Percentiles rank a stretch among this genome's conserved stretches.
Conservation (phyloP, 2,888 invertebrate species). For the Malthinus flaveolus region DNA sequence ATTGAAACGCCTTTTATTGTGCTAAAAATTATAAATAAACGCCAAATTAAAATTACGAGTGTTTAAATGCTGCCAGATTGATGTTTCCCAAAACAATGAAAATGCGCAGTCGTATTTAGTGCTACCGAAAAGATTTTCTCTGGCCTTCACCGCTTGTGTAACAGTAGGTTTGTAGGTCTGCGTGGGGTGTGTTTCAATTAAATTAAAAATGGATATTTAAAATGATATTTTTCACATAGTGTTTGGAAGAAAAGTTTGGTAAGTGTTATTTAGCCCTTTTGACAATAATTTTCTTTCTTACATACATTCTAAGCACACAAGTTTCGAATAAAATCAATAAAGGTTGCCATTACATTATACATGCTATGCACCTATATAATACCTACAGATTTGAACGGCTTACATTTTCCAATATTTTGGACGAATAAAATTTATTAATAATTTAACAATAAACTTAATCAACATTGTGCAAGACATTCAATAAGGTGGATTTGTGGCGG, state of each 20-base stretch:
- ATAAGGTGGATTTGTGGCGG: too few relatives aligned
- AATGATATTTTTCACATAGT: conserved; percentile 6
- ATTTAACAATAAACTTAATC: too few relatives aligned
- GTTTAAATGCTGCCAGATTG: background rate
- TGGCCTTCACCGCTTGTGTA: conserved; percentile 26
- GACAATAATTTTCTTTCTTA: background rate
- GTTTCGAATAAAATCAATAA: conserved; percentile 10
- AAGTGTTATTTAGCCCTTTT: background rate
- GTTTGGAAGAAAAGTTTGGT: background rate
- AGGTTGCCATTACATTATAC: conserved; percentile 9
- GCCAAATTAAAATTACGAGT: too few relatives aligned
- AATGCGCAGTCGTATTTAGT: conserved; percentile 30
- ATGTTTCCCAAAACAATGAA: conserved; percentile 7
- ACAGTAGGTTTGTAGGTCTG: conserved; percentile 34
- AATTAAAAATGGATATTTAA: conserved; percentile 13
- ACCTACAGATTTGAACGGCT: too few relatives aligned
- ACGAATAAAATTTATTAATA: too few relatives aligned
- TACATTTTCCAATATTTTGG: too few relatives aligned
- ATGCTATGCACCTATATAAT: background rate
- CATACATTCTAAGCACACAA: background rate
- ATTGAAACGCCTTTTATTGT: too few relatives aligned
- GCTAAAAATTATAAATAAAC: too few relatives aligned
- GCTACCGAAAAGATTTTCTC: conserved; percentile 19
- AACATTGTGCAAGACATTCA: too few relatives aligned
- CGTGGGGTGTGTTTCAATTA: conserved; percentile 33